Base-by-base conservation (phyloP, 2,888 invertebrate genomes). In the Scaptomyza polygonia region DNA sequence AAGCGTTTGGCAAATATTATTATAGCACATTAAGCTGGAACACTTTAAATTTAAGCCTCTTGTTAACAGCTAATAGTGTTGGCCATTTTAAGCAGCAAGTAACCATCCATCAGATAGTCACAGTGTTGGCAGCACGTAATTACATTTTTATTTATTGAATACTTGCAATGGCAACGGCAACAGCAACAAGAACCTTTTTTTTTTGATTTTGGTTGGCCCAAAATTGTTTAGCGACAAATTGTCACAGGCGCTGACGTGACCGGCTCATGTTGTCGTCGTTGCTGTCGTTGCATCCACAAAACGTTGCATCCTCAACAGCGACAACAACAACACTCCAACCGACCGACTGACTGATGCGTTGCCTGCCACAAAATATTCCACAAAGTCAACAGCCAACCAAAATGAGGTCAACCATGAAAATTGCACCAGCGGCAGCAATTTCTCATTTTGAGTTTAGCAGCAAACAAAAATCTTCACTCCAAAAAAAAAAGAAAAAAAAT, bases 401-500 rank as follows among this genome's bases (percentile, higher is more conserved):
- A 84, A 86, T 79, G 85, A 84, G 84, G 84, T 84, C 84, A 84
- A 71, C 87, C 82, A 86, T 86, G 86, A 82, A 84, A 84, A 84
- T 84, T 84, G 85, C 79, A 84, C 75, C 84, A 79, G 78, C 71
- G 78, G 83, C 86, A 71, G 75, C 79, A 84, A 84, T 84, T 84
- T 84, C 83, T 84, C 83, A 84, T 84, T 86, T 83, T 81, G 72
- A 85, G 83, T 85, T 82, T 82, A 82, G 82, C 85, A 74, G 66
- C 65, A 68, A 68, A 62, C 67, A 63, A 58, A 61, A 58, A 21
- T 39, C 39, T 39, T 39, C 16, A 39, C 16, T 48, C 69, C 63
- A 32, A 40, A 56, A 55, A 34, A 43, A 42, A 62, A 29, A 29
- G 9, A 29, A 29, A 29, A n/a, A 54, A 54, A 53, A 55, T 44